Evolutionary conservation across 2,888 invertebrate genomes (phyloP).

Genomic region (Uropetala carovei): DNA sequence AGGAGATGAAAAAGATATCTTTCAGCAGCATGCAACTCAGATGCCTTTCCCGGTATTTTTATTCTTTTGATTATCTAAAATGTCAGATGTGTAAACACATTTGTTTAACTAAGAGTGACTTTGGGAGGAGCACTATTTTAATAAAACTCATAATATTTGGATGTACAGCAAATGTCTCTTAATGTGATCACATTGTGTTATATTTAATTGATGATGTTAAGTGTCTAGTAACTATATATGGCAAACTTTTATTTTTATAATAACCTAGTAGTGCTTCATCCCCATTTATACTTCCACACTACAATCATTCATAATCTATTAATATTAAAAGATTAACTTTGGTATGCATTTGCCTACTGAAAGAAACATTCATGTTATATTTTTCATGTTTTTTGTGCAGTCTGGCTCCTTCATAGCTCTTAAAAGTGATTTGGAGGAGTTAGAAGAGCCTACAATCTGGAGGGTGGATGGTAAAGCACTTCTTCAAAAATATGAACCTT

Average conservation of each 20-base stretch:
- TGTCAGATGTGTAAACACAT: not conserved
- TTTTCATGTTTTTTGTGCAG: constrained; percentile 77
- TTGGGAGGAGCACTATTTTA: not conserved
- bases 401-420: constrained; percentile 93
- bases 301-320: no score
- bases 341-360: not conserved
- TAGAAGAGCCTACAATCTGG: constrained; percentile 93
- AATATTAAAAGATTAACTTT: no score
- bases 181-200: no score
- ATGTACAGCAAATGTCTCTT: no score
- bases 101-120: not conserved
- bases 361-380: not conserved
- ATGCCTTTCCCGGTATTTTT: constrained; percentile 48
- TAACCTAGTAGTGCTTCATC: no score
- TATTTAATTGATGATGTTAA: no score
- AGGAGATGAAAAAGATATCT: not conserved
- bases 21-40: not conserved
- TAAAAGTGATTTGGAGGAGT: constrained; percentile 86
- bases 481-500: constrained; percentile 82
- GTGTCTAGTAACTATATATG: no score
- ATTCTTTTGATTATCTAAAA: not conserved
- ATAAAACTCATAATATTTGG: no score
- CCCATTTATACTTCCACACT: no score
- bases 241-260: no score
- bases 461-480: constrained; percentile 88